Conservation (phyloP, 2,888 invertebrate genomes). For the Maniola hyperantus region DNA sequence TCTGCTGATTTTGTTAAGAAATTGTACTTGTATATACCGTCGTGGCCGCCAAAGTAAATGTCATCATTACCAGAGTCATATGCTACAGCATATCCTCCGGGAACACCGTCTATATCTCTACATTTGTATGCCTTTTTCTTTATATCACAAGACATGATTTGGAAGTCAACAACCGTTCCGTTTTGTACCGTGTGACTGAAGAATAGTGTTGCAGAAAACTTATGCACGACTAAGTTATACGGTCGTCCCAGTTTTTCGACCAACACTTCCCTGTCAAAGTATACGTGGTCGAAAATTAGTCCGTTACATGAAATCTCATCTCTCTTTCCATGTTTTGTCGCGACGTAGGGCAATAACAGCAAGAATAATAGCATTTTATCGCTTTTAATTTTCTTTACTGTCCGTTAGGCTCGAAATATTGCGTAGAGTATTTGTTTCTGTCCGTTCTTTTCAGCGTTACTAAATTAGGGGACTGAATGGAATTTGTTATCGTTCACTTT, state of each 20-base stretch:
- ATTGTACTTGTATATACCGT: slow-evolving; percentile 73
- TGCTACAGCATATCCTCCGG: slow-evolving; percentile 68
- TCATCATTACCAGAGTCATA: slow-evolving; percentile 70
- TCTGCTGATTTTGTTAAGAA: slow-evolving; percentile 62
- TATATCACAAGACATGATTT: slow-evolving; percentile 58
- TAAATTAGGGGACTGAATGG: slow-evolving; percentile 38
- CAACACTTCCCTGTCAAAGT: slow-evolving; percentile 58
- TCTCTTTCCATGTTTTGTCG: slow-evolving; percentile 22
- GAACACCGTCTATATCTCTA: slow-evolving; percentile 51
- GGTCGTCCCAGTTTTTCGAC: slow-evolving; percentile 57
- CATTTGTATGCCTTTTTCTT: slow-evolving; percentile 49
- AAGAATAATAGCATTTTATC: slow-evolving; percentile 44
- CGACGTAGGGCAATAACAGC: slow-evolving; percentile 30
- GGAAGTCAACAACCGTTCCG: slow-evolving; percentile 58
- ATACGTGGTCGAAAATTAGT: slow-evolving; percentile 60
- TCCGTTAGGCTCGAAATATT: slow-evolving; percentile 32
- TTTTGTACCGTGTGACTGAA: slow-evolving; percentile 67
- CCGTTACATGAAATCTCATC: slow-evolving; percentile 58
- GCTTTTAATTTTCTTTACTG: slow-evolving; percentile 44
- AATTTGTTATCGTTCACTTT: slow-evolving; percentile 36
- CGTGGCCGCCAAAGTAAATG: slow-evolving; percentile 69
- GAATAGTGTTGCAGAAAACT: slow-evolving; percentile 62
- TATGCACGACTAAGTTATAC: slow-evolving; percentile 65
- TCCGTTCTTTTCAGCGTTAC: slow-evolving; percentile 38
- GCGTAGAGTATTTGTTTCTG: slow-evolving; percentile 28